Base-by-base conservation (phyloP, 2,113 vertebrate genomes). In the Anthoscopus minutus region DNA sequence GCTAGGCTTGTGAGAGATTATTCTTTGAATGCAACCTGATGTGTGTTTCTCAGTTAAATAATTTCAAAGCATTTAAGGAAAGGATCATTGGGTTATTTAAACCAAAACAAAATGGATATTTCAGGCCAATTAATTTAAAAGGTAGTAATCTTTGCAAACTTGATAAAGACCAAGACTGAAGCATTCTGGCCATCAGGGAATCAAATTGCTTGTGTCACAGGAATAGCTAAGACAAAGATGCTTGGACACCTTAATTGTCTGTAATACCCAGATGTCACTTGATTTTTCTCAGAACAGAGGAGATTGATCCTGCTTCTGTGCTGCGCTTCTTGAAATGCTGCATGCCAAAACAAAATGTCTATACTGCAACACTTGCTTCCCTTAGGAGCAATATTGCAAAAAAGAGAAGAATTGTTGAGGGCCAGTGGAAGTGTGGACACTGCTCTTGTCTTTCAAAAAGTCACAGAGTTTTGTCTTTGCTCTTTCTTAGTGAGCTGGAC, bases 401-500 rank as follows among this genome's bases (percentile, higher is more conserved):
- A 72, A 56, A 51, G 31, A 73, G 25, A 69, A 73, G 21, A 90
- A 54, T 69, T 93, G n/a, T 30, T 74, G 65, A 86, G 24, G 21
- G 27, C 13, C 77, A 44, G 23, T 64, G 51, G 42, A 77, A 64
- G 24, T 37, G 42, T 62, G 38, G 23, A 53, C 9, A 44, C 33
- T 78, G 33, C 37, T 77, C 17, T 13, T 53, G 23, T 74, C 50
- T 77, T 91, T 93, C 64, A 88, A 31, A 88, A 92, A 88, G 40
- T 78, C 65, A 88, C 15, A 45, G n/a, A 67, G 51, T 89, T 95
- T 81, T 96, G 17, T 85, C 62, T 92, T 95, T 40, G 11, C 64
- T 89, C 74, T 94, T 62, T 89, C 33, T 13, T 53, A 98, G 98
- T 94, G 99, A 99, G 92, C 97, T 99, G 97, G 99, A 99, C 90